Base-by-base conservation (phyloP, 1,140 invertebrate species). In the Drosophila takahashii region DNA sequence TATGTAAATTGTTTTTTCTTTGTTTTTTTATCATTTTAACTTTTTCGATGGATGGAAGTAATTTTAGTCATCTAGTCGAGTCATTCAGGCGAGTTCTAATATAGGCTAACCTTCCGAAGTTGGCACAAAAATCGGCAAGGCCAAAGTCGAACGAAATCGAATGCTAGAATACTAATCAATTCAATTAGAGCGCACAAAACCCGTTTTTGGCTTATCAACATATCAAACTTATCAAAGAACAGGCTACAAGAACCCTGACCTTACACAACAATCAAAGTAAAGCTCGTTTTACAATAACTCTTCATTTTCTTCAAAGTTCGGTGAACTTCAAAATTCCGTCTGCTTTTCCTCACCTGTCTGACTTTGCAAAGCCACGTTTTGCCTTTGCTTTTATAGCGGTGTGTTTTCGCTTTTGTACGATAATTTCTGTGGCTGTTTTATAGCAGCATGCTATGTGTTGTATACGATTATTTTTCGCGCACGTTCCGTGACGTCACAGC, bases 401-500 rank as follows among this genome's bases (percentile, higher is more conserved):
- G 29, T 51, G 48, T 56, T 41, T 70, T 53, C 13, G 22, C 7
- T 45, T 18, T 37, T 15, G 32, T 50, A 37, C 29, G 22, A 36
- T 76, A 56, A 34, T 59, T 42, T 69, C 72, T 73, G 44, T 32
- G 29, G 27, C 39, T 58, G 9, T 58, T 58, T 44, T 42, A 58
- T 77, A 72, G 60, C 34, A 37, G 45, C 34, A 54, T 50, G 42
- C 66, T 39, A 57, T 57, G 11, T 13, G 9, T 58, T 48, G 58
- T 60, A 32, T 76, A 50, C 36, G 37, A 37, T 76, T 61, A 44
- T 59, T 61, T 62, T 81, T 77, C 64, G 56, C 52, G 42, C 39
- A 58, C 65, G 77, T 45, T 47, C 34, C 18, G 73, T 77, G 77
- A 79, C 77, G 74, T 79, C 77, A 73, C 42, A 56, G 32, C 6